A percentile compares a stretch with the other conserved stretches of the same genome.
These are phyloP conservation scores for Nematostella vectensis DNA, from an alignment of 92 coral and sea anemone species.

Conservation along the genomic window DNA sequence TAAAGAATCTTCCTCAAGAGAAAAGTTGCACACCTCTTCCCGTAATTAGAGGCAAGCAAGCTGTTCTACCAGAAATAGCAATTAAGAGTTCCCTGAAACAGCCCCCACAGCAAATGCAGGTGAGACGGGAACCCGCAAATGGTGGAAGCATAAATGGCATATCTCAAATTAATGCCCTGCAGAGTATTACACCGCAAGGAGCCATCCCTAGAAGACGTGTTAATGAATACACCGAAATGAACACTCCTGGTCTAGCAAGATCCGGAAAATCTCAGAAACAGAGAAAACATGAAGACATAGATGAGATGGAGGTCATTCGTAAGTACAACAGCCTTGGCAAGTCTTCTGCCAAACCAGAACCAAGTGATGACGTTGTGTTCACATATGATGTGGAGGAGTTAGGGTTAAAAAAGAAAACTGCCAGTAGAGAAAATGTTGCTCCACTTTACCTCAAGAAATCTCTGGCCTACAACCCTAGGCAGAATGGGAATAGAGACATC, in stretches of 20 bases:
- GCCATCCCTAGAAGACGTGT: slow-evolving; percentile 8
- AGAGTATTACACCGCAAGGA: slow-evolving; percentile 20
- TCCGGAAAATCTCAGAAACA: slow-evolving; percentile 18
- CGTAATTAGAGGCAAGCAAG: slow-evolving; percentile 3
- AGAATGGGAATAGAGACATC: slow-evolving; percentile 50
- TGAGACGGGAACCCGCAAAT: slow-evolving; percentile 19
- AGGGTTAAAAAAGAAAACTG: slow-evolving; percentile 53
- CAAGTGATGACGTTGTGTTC: slow-evolving; percentile 55
- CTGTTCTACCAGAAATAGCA: not conserved
- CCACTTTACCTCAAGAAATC: slow-evolving; percentile 88
- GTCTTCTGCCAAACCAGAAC: not conserved
- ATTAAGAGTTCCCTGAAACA: slow-evolving; percentile 14
- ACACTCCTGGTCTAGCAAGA: not conserved
- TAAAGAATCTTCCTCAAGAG: slow-evolving; percentile 20
- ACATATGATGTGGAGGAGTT: slow-evolving; percentile 68
- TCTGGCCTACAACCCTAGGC: slow-evolving; percentile 84
- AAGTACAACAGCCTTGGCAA: slow-evolving; percentile 18
- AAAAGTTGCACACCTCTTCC: slow-evolving; percentile 7
- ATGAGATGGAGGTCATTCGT: slow-evolving; percentile 13
- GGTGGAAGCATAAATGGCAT: not conserved
- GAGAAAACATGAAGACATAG: not conserved
- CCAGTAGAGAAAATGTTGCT: slow-evolving; percentile 40
- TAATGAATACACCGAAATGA: slow-evolving; percentile 39
- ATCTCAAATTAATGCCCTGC: not conserved
- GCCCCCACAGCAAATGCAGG: slow-evolving; percentile 11